Conservation (phyloP, 37 sponge, comb jelly and placozoan species). For the Theonella swinhoei region DNA sequence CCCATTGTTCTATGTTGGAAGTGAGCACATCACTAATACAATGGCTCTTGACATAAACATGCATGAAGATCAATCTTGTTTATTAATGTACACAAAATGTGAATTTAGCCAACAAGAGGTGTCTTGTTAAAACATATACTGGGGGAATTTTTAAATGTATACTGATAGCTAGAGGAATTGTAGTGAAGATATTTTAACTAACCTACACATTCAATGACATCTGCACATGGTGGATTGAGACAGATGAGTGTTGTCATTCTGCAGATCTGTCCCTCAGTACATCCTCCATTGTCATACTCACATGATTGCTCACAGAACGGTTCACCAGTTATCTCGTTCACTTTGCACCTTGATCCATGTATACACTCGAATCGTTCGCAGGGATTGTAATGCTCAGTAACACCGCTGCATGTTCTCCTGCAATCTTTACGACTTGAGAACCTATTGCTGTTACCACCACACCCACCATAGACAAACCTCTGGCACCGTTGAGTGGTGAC, state of each 20-base stretch:
- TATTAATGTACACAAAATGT: too few relatives aligned
- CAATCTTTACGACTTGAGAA: not conserved
- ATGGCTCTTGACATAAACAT: too few relatives aligned
- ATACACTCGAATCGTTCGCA: not conserved
- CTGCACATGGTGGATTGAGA: not conserved
- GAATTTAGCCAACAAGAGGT: too few relatives aligned
- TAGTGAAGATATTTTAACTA: too few relatives aligned
- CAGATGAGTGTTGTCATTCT: not conserved
- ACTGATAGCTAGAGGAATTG: too few relatives aligned
- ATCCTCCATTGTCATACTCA: constrained; percentile 39
- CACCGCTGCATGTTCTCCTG: not conserved
- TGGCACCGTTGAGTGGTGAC: not conserved
- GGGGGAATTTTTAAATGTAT: too few relatives aligned
- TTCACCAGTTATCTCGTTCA: constrained; percentile 4
- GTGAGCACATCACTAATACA: too few relatives aligned
- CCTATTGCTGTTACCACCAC: not conserved
- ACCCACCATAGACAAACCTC: not conserved
- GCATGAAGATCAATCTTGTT: too few relatives aligned
- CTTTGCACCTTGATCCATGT: constrained; percentile 1
- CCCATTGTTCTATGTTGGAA: too few relatives aligned
- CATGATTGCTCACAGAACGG: constrained; percentile 43
- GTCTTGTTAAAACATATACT: too few relatives aligned
- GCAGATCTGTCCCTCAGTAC: constrained; percentile 15
- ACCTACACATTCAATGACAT: not conserved
- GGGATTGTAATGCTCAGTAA: not conserved